Evolutionary conservation across 1,140 invertebrate species (phyloP).

Genomic region (Galleria mellonella): DNA sequence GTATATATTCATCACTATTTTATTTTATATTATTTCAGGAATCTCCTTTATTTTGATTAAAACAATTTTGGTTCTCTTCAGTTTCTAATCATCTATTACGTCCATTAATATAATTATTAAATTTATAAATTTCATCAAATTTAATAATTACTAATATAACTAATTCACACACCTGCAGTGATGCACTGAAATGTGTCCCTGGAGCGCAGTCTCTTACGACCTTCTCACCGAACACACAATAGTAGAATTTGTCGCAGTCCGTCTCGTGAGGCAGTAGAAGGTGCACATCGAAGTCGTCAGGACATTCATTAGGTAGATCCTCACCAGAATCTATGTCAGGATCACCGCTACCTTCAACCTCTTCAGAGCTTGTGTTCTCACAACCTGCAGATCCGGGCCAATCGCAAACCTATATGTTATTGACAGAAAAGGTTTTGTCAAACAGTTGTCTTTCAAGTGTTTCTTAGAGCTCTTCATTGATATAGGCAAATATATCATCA

Average conservation of each 20-base stretch:
- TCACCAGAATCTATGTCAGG: background rate
- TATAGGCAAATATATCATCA: too few species aligned
- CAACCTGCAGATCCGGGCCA: constrained; percentile 15
- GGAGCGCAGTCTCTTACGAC: constrained; percentile 7
- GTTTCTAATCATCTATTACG: too few species aligned
- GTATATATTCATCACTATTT: too few species aligned
- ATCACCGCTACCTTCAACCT: background rate
- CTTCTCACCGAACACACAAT: constrained; percentile 14
- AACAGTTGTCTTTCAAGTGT: background rate
- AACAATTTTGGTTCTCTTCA: too few species aligned
- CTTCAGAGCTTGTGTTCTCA: background rate
- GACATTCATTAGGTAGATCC: constrained; percentile 12
- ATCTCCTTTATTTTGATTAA: too few species aligned
- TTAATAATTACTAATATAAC: too few species aligned
- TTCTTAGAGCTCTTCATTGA: too few species aligned
- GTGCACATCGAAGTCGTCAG: constrained; percentile 12
- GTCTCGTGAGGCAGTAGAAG: constrained; percentile 10
- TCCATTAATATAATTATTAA: too few species aligned
- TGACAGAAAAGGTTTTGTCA: background rate
- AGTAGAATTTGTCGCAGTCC: constrained; percentile 15
- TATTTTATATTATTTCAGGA: too few species aligned
- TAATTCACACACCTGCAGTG: background rate
- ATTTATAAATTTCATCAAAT: too few species aligned
- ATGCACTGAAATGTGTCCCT: constrained; percentile 9
- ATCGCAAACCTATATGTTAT: constrained; percentile 28